A percentile compares a stretch with the other conserved stretches of the same genome.
phyloP scores from a whole-genome alignment of 2,113 vertebrate species.

The Gnathonemus longibarbis region DNA sequence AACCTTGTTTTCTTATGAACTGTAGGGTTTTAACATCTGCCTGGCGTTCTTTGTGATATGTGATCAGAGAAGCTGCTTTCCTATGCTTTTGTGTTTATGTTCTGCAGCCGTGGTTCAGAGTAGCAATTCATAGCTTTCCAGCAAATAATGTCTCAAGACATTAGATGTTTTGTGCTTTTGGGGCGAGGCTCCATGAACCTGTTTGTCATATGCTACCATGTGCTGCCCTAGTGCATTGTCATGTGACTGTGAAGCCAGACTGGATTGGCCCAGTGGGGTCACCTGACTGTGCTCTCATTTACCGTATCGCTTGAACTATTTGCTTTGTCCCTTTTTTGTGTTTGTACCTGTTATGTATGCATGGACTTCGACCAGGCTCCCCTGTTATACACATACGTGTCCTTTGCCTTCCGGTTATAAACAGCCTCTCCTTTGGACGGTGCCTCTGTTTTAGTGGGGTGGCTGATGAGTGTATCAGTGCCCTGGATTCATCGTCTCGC shows the following conservation, averaged over 20 bases:
- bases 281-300: background rate
- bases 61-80: background rate
- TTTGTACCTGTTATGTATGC: background rate
- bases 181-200: conserved; percentile 21
- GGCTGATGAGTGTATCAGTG: background rate
- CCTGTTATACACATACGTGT: background rate
- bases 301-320: background rate
- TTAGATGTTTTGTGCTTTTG: background rate
- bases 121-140: background rate
- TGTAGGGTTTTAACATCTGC: background rate
- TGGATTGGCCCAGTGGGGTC: background rate
- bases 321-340: background rate
- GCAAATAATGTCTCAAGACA: background rate
- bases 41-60: background rate
- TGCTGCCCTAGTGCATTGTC: background rate
- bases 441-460: background rate
- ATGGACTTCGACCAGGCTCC: background rate
- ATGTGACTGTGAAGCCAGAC: background rate
- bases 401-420: background rate
- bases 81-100: background rate
- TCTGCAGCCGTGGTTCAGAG: background rate
- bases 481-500: background rate
- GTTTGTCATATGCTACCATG: background rate
- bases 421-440: background rate
- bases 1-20: background rate